Base-by-base conservation (phyloP, 2,888 invertebrate genomes). In the Dynastes grantii region DNA sequence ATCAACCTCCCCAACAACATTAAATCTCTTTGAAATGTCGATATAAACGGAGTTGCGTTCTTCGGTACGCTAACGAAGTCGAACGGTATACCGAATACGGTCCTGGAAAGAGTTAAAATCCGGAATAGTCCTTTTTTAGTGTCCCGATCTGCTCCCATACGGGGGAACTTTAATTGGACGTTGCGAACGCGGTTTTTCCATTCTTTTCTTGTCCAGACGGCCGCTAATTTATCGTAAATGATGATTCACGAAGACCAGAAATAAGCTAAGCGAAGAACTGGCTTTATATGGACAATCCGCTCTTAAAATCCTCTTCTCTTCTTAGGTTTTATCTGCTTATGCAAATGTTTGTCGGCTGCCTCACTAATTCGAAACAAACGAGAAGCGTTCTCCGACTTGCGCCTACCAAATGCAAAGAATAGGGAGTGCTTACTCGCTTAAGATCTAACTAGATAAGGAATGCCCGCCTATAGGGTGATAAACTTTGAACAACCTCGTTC, bases 181-280 rank as follows among this genome's bases (percentile, higher is more conserved):
- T 27, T 63, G 27, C 51, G 13, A 63, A 29, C 22, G 55, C 55
- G 55, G 55, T 58, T 58, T 40, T 61, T 61, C 73, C 37, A 40
- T 75, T 61, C 45, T 45, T 45, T 45, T 45, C 45, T 45, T 45
- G 45, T 45, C 45, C 45, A 11, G 61, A 22, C 37, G 27, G 55
- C 61, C 73, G 73, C 73, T 75, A 75, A 75, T 75, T 75, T 75
- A 75, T 61, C 73, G 73, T 61, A 61, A 61, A 61, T 75, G 73
- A 61, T 75, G 73, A 75, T 63, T 75, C 73, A 75, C 40, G 45
- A 32, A 63, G 63, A 32, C 29, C 8, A 32, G 63, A 32, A 13
- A 32, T 63, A 63, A 51, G 29, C 51, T 13, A 51, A 49, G 16
- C 11, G 13, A 40, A 45, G 2, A 16, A 9, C 16, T 16, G 5